These are phyloP conservation scores for Dicentrarchus labrax DNA, from an alignment of 2,113 vertebrate species.

Conservation along the genomic window DNA sequence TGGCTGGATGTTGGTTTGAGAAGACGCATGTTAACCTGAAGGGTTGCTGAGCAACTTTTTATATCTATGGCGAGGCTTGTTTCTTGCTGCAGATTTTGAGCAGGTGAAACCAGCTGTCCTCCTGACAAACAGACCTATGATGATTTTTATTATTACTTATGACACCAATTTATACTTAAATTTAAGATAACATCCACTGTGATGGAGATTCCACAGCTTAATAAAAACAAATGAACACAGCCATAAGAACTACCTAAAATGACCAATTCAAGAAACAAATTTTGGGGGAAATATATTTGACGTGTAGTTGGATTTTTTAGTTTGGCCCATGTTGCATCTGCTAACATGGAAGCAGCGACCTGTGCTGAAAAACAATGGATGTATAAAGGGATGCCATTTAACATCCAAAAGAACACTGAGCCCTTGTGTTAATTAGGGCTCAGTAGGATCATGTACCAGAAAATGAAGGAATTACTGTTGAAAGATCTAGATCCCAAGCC, in stretches of 20 bases:
- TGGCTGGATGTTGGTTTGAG: constrained; percentile 17
- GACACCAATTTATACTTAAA: background rate
- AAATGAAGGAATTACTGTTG: constrained; percentile 18
- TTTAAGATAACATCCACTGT: background rate
- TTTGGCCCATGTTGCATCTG: no score
- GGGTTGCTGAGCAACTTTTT: constrained; percentile 3
- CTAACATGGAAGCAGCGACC: background rate
- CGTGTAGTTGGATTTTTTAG: no score
- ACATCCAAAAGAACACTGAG: constrained; percentile 9
- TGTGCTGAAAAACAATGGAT: background rate
- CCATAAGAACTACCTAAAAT: no score
- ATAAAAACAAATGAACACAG: no score
- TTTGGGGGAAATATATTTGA: no score
- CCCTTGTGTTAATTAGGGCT: constrained; percentile 22
- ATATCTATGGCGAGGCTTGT: background rate
- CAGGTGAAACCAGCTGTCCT: background rate
- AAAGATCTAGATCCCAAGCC: background rate
- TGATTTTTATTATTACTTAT: background rate
- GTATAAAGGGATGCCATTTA: background rate
- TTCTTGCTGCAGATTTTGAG: background rate
- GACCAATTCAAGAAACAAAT: no score
- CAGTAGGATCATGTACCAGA: constrained; percentile 15
- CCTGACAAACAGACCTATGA: background rate
- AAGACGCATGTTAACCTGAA: constrained; percentile 4
- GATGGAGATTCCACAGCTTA: background rate